A percentile compares a stretch with the other conserved stretches of the same genome.
phyloP scores from a whole-genome alignment of 2,113 vertebrate genomes.

The Bos taurus region DNA sequence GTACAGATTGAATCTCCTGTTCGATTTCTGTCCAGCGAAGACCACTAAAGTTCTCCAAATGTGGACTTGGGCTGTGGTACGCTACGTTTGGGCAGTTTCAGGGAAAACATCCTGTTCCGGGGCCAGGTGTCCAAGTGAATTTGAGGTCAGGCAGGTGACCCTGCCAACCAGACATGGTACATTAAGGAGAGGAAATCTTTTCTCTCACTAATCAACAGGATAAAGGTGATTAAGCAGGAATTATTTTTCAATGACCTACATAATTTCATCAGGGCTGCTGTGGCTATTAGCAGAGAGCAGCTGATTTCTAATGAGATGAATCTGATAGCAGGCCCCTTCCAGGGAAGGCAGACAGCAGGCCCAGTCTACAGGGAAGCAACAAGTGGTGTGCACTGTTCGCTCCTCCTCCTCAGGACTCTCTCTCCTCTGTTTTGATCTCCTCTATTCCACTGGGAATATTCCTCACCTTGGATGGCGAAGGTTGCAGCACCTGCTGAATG shows the following conservation, averaged over 20 bases:
- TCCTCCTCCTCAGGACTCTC: not conserved
- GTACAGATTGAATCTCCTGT: not conserved
- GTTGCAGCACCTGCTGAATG: not conserved
- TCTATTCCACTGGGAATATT: not conserved
- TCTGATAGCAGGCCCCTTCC: conserved; percentile 10
- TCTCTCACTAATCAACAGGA: conserved; percentile 63
- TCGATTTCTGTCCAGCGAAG: not conserved
- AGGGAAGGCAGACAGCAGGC: not conserved
- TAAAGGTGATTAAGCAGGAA: conserved; percentile 79
- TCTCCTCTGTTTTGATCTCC: not conserved
- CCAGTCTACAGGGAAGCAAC: not conserved
- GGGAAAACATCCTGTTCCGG: not conserved
- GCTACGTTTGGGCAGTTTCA: not conserved
- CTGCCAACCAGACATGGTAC: not conserved
- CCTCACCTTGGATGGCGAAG: not conserved
- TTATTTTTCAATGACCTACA: conserved; percentile 83
- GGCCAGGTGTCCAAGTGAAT: not conserved
- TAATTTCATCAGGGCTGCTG: conserved; percentile 65
- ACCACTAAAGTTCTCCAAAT: not conserved
- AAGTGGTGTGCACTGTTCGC: not conserved
- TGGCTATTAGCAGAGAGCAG: conserved; percentile 46
- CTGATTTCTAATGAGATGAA: conserved; percentile 55
- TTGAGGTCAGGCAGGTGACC: conserved; percentile 31
- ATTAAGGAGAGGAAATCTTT: conserved; percentile 48
- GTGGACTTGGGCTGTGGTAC: not conserved